Percentiles rank a stretch among this genome's conserved stretches.
Conservation (phyloP, 2,113 vertebrate genomes). For the Catharus bicknelli region DNA sequence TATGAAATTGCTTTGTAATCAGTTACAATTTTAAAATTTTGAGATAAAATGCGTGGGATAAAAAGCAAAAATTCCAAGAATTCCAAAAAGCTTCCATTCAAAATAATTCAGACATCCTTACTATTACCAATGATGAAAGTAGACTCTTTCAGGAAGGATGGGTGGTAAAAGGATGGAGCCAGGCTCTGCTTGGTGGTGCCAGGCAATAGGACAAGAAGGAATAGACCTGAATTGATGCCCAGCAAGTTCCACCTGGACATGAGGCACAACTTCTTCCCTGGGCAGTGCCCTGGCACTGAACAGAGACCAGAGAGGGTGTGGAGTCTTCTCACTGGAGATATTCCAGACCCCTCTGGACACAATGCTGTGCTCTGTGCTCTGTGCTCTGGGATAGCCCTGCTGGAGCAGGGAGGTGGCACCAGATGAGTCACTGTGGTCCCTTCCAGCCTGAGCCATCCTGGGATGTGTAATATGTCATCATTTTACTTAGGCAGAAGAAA, state of each 20-base stretch:
- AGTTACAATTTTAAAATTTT: neutral
- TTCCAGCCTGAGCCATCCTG: neutral
- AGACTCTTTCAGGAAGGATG: neutral
- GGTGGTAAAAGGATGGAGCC: neutral
- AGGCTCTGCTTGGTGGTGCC: neutral
- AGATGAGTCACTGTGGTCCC: neutral
- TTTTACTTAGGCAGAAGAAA: neutral
- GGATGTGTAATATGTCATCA: neutral
- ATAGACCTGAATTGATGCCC: neutral
- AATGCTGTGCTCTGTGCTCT: neutral
- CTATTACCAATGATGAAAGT: neutral
- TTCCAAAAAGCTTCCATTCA: neutral
- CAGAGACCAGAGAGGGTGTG: neutral
- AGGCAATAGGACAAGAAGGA: neutral
- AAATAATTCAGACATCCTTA: neutral
- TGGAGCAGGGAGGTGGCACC: neutral
- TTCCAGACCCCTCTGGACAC: neutral
- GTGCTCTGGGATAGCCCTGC: neutral
- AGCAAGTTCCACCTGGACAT: neutral
- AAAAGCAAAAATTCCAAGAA: neutral
- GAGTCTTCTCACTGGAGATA: neutral
- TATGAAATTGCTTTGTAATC: neutral
- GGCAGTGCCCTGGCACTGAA: fast-evolving
- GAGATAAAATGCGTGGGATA: neutral
- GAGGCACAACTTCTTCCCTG: neutral